phyloP scores from a whole-genome alignment of 2,888 invertebrate genomes.

The Drymonia ruficornis region DNA sequence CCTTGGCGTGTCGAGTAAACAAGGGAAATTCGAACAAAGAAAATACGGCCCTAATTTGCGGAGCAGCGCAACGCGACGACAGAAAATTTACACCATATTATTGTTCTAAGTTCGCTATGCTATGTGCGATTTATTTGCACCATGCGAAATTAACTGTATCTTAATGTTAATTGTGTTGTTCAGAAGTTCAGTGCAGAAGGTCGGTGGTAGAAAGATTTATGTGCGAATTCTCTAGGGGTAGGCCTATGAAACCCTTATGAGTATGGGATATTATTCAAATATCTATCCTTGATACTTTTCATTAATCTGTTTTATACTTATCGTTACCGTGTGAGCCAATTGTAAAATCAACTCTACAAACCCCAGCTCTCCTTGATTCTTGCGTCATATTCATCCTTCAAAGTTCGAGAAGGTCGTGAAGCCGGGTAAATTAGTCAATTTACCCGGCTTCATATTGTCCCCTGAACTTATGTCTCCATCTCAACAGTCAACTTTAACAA shows the following conservation, averaged over 20 bases:
- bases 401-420: no score
- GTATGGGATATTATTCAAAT: no score
- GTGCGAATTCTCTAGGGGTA: background rate
- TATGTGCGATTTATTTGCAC: conserved; percentile 23
- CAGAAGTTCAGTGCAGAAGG: background rate
- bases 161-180: background rate
- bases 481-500: background rate
- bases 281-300: no score
- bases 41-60: conserved; percentile 39
- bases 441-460: no score
- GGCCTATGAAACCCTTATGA: no score
- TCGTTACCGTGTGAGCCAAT: no score
- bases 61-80: conserved; percentile 29
- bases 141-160: conserved; percentile 18
- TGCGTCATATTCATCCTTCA: no score
- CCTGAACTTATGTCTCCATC: no score
- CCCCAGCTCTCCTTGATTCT: no score
- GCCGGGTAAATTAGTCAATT: no score
- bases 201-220: background rate
- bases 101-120: conserved; percentile 25
- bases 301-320: no score
- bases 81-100: conserved; percentile 27
- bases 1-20: conserved; percentile 41
- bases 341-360: no score
- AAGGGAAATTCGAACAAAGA: conserved; percentile 44